These are phyloP conservation scores for Mixornis gularis DNA, from an alignment of 2,113 vertebrate species.

Conservation along the genomic window DNA sequence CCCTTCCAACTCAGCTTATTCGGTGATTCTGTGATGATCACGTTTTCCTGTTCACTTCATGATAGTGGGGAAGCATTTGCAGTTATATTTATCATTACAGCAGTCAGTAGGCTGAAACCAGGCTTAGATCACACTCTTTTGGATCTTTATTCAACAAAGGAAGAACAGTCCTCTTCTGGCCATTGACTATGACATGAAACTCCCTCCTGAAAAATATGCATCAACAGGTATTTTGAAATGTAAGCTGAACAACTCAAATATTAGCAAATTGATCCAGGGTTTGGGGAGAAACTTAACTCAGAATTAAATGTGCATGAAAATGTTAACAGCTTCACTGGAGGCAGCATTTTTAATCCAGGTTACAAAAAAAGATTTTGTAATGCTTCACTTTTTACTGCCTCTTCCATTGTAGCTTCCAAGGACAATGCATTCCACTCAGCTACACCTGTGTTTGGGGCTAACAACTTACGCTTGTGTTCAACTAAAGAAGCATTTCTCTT, in stretches of 20 bases:
- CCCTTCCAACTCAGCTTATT: not conserved
- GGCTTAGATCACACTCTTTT: not conserved
- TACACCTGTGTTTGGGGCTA: not conserved
- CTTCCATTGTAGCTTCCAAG: accelerated
- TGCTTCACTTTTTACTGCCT: not conserved
- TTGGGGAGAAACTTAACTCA: not conserved
- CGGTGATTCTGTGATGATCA: not conserved
- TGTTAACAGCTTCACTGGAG: not conserved
- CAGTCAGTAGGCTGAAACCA: not conserved
- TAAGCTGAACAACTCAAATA: not conserved
- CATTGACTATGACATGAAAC: not conserved
- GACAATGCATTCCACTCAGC: not conserved
- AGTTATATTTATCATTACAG: not conserved
- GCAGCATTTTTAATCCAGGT: not conserved
- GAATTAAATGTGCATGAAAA: not conserved
- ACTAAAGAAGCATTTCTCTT: not conserved
- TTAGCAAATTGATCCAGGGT: not conserved
- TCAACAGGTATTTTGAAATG: not conserved
- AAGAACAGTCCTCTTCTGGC: not conserved
- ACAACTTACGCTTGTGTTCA: not conserved
- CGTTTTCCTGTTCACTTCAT: not conserved
- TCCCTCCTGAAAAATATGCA: not conserved
- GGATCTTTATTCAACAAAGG: not conserved
- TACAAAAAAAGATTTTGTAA: not conserved
- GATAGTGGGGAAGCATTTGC: not conserved